Base-by-base conservation (phyloP, 2,113 vertebrate genomes). In the Origma solitaria region DNA sequence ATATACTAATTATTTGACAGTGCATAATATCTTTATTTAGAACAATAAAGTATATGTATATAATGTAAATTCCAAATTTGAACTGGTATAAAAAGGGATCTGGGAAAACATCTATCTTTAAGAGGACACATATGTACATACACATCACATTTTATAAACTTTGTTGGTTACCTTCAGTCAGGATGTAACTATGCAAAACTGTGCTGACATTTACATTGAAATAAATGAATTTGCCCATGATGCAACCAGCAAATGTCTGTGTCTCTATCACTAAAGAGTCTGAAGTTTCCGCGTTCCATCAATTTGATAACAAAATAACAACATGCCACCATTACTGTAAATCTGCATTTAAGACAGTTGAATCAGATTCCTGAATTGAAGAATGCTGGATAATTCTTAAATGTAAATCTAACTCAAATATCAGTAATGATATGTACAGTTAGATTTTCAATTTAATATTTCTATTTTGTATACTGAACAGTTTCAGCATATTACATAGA, bases 41-140 rank as follows among this genome's bases (percentile, higher is more conserved):
- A 98, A 98, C 98, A 98, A 98, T 98, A 98, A 98, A 98, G 98
- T 97, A 98, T 98, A 98, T 98, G 97, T 98, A 97, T 98, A 98
- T 98, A 98, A 98, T 97, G 98, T 96, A 98, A 96, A 98, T 98
- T 98, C 97, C 96, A 97, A 98, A 98, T 98, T 95, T 97, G 97
- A 98, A 98, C 96, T 95, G 96, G 97, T 98, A 98, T 98, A 98
- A 98, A 98, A 98, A 98, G 94, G 95, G 96, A 97, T 97, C 92
- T 93, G 95, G 94, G 97, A 97, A 98, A 97, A 98, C 93, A 98
- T 96, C 97, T 98, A 97, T 96, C 94, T 98, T 98, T 95, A 98
- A 98, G 96, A 98, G 96, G 96, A 98, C 97, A 98, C 95, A 96
- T 98, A 98, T 98, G 97, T 97, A 98, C 97, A 98, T 96, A 97